These are phyloP conservation scores for Xiphophorus birchmanni DNA, from an alignment of 2,797 vertebrate genomes.

Conservation along the genomic window DNA sequence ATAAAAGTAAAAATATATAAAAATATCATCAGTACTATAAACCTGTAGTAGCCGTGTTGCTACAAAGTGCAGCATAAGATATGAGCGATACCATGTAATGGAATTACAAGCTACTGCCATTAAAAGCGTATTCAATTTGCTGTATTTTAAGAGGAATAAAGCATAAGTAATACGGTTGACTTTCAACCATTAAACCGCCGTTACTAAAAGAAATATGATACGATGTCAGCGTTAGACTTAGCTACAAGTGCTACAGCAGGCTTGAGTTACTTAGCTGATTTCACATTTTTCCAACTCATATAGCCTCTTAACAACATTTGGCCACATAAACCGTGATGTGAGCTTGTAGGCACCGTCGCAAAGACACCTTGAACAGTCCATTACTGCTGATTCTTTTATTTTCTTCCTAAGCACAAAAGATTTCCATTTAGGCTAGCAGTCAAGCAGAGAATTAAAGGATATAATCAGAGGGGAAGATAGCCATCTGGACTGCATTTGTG, in stretches of 20 bases:
- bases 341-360: conserved; percentile 13
- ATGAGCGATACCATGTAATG: background rate
- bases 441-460: conserved; percentile 66
- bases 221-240: background rate
- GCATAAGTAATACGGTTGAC: background rate
- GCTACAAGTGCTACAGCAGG: background rate
- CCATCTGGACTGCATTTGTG: conserved; percentile 71
- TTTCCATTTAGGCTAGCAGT: conserved; percentile 59
- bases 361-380: conserved; percentile 47
- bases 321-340: background rate
- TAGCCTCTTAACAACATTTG: background rate
- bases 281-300: conserved; percentile 4
- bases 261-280: background rate
- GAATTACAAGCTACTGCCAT: too few species aligned
- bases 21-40: background rate
- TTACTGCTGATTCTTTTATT: conserved; percentile 56
- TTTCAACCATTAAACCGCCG: background rate
- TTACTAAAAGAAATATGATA: background rate
- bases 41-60: background rate
- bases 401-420: conserved; percentile 32
- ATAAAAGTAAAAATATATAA: background rate
- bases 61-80: background rate
- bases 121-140: too few species aligned
- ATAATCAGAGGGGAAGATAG: conserved; percentile 67
- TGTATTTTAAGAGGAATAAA: background rate